These are phyloP conservation scores for Andrena trimmerana DNA, from an alignment of 2,888 invertebrate species.

Conservation along the genomic window DNA sequence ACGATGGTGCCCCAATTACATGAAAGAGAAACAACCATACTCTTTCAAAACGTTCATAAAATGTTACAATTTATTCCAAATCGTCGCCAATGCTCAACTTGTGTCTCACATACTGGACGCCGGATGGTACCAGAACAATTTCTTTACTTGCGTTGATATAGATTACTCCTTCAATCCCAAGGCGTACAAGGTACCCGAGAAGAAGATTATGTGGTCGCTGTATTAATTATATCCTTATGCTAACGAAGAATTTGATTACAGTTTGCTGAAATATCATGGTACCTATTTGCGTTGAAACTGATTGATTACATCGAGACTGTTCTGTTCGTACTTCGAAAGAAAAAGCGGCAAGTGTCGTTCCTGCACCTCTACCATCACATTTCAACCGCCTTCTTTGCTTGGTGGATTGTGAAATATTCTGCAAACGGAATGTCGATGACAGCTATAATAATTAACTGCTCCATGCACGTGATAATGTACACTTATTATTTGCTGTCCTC, in stretches of 20 bases:
- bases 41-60: conserved; percentile 89
- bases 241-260: conserved; percentile 50
- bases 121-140: conserved; percentile 10
- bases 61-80: conserved; percentile 92
- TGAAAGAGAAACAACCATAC: conserved; percentile 90
- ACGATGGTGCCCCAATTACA: conserved; percentile 88
- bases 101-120: conserved; percentile 85
- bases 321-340: conserved; percentile 90
- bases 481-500: conserved; percentile 89
- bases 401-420: conserved; percentile 87
- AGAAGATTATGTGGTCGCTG: no score
- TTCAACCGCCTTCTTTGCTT: conserved; percentile 87
- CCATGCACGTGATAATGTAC: conserved; percentile 91
- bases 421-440: conserved; percentile 88
- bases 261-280: conserved; percentile 85
- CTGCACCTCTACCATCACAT: conserved; percentile 88
- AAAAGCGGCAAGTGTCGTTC: conserved; percentile 87
- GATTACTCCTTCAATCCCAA: background rate
- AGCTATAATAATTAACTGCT: conserved; percentile 88
- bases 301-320: conserved; percentile 89
- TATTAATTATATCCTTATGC: no score
- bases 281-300: conserved; percentile 88
- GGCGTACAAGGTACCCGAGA: background rate
- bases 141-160: background rate
- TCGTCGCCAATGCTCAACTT: conserved; percentile 86